Conservation (phyloP, 2,113 vertebrate species). For the Eudyptes chrysolophus region DNA sequence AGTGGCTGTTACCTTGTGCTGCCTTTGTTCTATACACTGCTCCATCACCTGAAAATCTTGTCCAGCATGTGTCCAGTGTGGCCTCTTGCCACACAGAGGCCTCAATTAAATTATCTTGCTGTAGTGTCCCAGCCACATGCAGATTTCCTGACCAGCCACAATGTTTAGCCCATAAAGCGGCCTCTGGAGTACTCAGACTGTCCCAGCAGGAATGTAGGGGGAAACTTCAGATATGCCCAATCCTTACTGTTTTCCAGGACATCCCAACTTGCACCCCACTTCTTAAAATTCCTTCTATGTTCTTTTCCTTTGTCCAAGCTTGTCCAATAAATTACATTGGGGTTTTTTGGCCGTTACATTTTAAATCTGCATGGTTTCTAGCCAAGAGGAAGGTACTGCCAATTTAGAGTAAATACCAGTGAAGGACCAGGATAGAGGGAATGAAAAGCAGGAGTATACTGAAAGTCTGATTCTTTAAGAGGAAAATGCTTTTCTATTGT, state of each 20-base stretch:
- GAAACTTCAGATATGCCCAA: not conserved
- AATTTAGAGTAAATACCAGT: slow-evolving; percentile 5
- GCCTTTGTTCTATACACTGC: not conserved
- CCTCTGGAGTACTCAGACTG: not conserved
- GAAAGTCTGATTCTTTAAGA: not conserved
- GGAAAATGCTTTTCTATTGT: not conserved
- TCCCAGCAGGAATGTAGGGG: not conserved
- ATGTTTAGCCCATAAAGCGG: not conserved
- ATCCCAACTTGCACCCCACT: not conserved
- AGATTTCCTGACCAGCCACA: not conserved
- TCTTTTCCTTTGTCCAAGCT: not conserved
- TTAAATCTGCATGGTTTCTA: not conserved
- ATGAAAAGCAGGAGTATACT: not conserved
- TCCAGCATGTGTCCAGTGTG: not conserved
- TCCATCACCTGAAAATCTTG: not conserved
- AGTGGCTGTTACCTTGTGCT: not conserved
- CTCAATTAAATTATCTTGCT: not conserved
- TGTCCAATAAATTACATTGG: not conserved
- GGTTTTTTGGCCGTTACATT: not conserved
- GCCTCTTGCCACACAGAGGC: not conserved
- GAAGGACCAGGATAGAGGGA: not conserved
- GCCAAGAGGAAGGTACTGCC: not conserved
- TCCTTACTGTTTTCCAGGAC: not conserved
- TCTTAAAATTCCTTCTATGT: not conserved
- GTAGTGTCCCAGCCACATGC: not conserved